These are phyloP conservation scores for Crematogaster levior DNA, from an alignment of 2,888 invertebrate species.

Conservation along the genomic window DNA sequence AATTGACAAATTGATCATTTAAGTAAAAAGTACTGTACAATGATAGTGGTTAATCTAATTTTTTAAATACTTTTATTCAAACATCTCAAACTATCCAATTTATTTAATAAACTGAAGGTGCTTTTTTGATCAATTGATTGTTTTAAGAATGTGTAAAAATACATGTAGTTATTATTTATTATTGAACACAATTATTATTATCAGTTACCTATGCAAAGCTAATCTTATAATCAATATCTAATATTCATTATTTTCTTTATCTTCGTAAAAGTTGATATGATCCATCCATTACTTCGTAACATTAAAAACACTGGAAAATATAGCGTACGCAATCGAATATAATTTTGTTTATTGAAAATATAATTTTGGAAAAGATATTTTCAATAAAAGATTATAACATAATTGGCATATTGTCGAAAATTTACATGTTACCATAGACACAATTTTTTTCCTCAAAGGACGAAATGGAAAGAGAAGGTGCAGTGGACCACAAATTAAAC, in stretches of 20 bases:
- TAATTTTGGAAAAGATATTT: neutral
- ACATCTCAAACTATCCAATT: neutral
- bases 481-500: neutral
- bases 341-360: neutral
- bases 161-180: neutral
- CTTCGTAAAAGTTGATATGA: neutral
- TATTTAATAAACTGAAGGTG: neutral
- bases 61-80: neutral
- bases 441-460: neutral
- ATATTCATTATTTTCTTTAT: too few species aligned
- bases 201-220: neutral
- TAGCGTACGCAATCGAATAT: neutral
- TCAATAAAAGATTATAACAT: neutral
- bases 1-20: conserved; percentile 5
- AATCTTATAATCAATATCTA: too few species aligned
- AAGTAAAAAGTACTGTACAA: neutral
- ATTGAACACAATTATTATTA: neutral
- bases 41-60: neutral
- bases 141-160: conserved; percentile 5
- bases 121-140: neutral
- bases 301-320: conserved; percentile 20
- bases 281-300: conserved; percentile 12
- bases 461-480: neutral
- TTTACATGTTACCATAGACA: neutral
- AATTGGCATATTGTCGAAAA: conserved; percentile 19